These are phyloP conservation scores for Leptocoma aspasia DNA, from an alignment of 2,113 vertebrate species.

Conservation along the genomic window DNA sequence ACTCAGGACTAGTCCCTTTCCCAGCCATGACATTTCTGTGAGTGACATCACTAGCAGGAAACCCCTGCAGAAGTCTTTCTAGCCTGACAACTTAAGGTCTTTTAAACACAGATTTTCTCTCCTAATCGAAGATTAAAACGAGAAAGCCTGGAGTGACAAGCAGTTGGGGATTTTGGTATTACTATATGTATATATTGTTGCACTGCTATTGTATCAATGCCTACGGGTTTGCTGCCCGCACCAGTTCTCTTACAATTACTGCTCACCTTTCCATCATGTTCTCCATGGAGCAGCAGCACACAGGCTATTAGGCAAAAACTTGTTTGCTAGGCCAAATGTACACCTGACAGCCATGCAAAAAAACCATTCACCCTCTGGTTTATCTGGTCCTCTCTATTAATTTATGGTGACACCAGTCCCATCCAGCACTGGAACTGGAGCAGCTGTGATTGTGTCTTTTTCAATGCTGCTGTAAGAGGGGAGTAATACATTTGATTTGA, in stretches of 20 bases:
- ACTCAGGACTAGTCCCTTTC: not conserved
- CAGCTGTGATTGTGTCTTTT: not conserved
- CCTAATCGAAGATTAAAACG: not conserved
- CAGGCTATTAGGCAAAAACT: not conserved
- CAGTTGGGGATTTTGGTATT: not conserved
- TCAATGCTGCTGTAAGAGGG: rapidly evolving
- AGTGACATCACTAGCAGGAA: not conserved
- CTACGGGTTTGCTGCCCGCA: not conserved
- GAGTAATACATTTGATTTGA: not conserved
- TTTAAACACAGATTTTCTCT: not conserved
- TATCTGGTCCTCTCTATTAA: not conserved
- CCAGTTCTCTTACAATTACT: not conserved
- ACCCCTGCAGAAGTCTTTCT: not conserved
- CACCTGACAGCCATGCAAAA: not conserved
- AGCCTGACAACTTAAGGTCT: not conserved
- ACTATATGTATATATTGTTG: not conserved
- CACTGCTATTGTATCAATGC: not conserved
- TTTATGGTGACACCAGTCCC: not conserved
- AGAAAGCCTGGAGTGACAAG: not conserved
- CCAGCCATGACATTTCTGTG: not conserved
- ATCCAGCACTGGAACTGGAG: not conserved
- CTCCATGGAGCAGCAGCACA: not conserved
- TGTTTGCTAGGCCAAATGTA: not conserved
- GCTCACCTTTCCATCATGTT: not conserved
- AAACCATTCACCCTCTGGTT: not conserved